Evolutionary conservation across 2,888 invertebrate genomes (phyloP), one percentile per base, ranked within the genome.

Genomic region (Listrodromus nycthemerus): DNA sequence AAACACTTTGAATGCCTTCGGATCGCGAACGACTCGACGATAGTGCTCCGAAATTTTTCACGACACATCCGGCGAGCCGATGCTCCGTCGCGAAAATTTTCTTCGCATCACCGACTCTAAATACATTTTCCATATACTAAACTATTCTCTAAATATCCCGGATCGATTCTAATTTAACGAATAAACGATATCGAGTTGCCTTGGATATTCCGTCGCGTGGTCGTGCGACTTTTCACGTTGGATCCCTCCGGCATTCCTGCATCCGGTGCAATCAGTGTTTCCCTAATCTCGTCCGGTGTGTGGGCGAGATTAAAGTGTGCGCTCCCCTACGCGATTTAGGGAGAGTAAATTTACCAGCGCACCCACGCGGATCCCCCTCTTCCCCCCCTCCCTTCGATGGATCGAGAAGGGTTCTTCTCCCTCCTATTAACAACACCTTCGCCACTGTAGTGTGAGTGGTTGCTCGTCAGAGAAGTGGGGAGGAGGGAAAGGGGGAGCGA

Each of bases 291-390:
- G 16, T 45, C 71, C 19, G 30, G 48, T 45, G 80, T 66, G 80
- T 52, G 73, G 55, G 77, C 58, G 69, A 45, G 69, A n/a, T 24
- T 61, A 58, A 19, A 67, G 69, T 69, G 79, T 66, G 24, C 52
- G 69, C 45, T 52, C 52, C 67, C 80, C 80, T 66, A 58, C 65
- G 58, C 70, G 67, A 81, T 71, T 80, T 73, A 73, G 73, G 67
- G 77, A 37, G 52, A 70, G 74, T 61, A 77, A 78, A 63, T 79
- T 84, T 78, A 78, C 69, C 37, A 58, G 74, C 77, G 81, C 84
- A 69, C 81, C 81, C 74, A 41, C 81, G 76, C 73, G 50, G 48
- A 71, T 70, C 30, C 67, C 81, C 67, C 76, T 65, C 8, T 2
- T n/a, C 67, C 81, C 66, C 75, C 69, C 27, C 67, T 75, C 66